Evolutionary conservation across 2,797 vertebrate species (phyloP), one percentile per base, ranked within the genome.

Genomic region (Cephalopachus bancanus): DNA sequence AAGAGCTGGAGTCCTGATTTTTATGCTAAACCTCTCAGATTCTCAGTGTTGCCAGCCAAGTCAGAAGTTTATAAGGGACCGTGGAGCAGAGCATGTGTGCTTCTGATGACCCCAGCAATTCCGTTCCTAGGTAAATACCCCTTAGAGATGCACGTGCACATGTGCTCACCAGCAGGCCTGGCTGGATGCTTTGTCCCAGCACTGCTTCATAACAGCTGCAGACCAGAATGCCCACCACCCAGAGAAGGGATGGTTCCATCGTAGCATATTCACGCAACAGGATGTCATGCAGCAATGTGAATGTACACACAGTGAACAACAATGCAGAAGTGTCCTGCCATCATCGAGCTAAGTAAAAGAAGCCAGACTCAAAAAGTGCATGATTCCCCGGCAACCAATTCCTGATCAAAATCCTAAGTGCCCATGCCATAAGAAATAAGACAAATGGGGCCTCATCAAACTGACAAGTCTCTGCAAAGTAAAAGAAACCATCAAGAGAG

Each of bases 61-160:
- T 60, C 19, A 1, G n/a, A 65, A 37, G 55, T 69, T n/a, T 37
- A 26, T n/a, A 10, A 30, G 72, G 71, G 22, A 24, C 59, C 24
- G 0, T 1, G 3, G 71, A 64, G 67, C 79, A 8, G 22, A 6
- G 8, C 22, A 0, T 0, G 8, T 9, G 49, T 9, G 7, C 7
- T 3, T 30, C 28, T 33, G 71, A 22, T 12, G 67, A 33, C 37
- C 16, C 33, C 28, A 12, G n/a, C 49, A 55, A 51, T 79, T 95
- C 85, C 0, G 6, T 72, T 91, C 53, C 93, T 10, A 7, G 15
- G 19, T 19, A 14, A 20, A 57, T 7, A 1, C 74, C 88, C 84
- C 1, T 0, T 19, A 62, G 79, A 30, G 4, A 37, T 37, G 37
- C 37, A 14, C 0, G 0, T 1, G 19, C 24, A 10, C 26, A 1